phyloP scores from a whole-genome alignment of 2,797 vertebrate species.

The Notamacropus eugenii region DNA sequence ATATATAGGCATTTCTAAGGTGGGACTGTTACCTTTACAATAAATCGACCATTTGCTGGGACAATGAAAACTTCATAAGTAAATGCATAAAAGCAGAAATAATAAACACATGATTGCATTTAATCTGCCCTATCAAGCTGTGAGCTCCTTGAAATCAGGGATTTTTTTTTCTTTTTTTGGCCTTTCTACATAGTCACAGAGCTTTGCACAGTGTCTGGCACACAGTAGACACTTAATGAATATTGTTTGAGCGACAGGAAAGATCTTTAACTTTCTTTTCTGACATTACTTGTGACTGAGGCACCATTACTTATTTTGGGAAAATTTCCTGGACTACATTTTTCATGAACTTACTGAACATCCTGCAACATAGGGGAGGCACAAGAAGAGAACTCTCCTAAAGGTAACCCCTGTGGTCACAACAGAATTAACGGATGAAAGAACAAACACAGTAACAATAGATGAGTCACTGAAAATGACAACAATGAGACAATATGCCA shows the following conservation, averaged over 20 bases:
- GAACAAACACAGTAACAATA: not conserved
- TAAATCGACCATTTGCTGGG: no score
- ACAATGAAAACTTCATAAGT: no score
- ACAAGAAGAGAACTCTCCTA: not conserved
- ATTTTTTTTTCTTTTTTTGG: no score
- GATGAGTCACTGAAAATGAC: not conserved
- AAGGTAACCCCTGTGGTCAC: not conserved
- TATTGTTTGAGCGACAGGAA: not conserved
- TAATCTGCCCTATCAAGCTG: no score
- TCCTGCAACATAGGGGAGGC: not conserved
- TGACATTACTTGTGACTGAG: not conserved
- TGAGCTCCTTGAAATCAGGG: no score
- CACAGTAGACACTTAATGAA: not conserved
- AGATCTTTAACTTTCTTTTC: not conserved
- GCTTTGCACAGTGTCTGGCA: no score
- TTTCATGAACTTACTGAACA: not conserved
- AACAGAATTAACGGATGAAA: not conserved
- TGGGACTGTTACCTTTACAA: no score
- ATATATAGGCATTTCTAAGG: no score
- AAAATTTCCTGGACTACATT: not conserved
- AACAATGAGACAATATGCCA: no score
- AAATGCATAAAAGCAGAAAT: no score
- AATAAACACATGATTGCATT: no score
- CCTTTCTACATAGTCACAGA: no score
- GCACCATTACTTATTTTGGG: not conserved